These are phyloP conservation scores for Myrmecophaga tridactyla DNA, from an alignment of 2,113 vertebrate genomes.

Conservation along the genomic window DNA sequence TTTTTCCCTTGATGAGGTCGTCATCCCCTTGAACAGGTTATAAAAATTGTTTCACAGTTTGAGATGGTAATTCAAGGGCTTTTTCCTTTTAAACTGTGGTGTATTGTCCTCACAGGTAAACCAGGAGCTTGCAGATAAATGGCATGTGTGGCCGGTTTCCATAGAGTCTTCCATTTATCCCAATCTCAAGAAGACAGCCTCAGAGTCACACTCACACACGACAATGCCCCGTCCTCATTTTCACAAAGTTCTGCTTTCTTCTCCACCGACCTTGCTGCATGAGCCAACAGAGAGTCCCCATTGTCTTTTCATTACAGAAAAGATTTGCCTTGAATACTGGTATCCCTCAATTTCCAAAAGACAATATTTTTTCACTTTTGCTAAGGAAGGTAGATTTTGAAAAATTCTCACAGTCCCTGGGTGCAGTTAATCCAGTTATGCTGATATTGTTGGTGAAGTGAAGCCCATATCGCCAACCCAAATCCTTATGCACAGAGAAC, in stretches of 20 bases:
- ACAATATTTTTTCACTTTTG: background rate
- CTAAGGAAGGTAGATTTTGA: background rate
- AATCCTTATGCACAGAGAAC: background rate
- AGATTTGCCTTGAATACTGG: background rate
- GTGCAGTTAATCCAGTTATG: background rate
- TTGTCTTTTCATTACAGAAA: background rate
- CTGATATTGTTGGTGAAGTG: background rate
- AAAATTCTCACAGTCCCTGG: background rate
- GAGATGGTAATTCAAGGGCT: conserved; percentile 47
- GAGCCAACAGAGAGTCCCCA: background rate
- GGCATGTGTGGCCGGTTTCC: background rate
- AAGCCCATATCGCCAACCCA: background rate
- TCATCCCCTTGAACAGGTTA: conserved; percentile 50
- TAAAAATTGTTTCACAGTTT: conserved; percentile 32
- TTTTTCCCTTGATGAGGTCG: conserved; percentile 52
- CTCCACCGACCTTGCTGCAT: background rate
- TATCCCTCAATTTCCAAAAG: background rate
- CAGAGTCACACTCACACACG: fast-evolving
- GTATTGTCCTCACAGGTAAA: background rate
- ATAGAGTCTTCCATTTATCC: background rate
- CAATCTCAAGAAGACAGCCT: background rate
- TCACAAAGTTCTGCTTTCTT: background rate
- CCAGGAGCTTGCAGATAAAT: background rate
- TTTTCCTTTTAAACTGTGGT: background rate
- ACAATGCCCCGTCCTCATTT: background rate